Conservation (phyloP, 2,888 invertebrate genomes). For the Rhyacophila evoluta region DNA sequence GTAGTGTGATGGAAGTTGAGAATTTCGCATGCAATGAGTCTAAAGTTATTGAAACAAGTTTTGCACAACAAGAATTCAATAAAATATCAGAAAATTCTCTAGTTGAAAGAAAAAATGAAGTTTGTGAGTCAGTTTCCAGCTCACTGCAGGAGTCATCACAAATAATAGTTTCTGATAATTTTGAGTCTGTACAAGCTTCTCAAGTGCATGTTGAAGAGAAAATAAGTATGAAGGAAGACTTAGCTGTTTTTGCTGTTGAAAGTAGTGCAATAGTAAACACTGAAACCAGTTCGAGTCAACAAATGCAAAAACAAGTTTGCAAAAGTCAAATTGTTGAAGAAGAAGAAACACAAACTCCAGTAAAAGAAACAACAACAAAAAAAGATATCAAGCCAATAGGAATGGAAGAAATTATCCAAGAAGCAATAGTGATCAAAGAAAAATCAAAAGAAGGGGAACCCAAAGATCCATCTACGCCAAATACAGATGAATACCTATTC, state of each 20-base stretch:
- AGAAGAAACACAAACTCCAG: not conserved
- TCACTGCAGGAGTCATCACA: no score
- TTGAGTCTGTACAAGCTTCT: not conserved
- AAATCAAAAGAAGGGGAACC: slow-evolving; percentile 31
- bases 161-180: no score
- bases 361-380: not conserved
- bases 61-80: no score
- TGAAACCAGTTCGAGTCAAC: not conserved
- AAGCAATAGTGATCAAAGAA: slow-evolving; percentile 36
- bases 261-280: not conserved
- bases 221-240: not conserved
- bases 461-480: slow-evolving; percentile 49
- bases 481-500: slow-evolving; percentile 52
- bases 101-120: no score
- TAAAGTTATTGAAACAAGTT: slow-evolving; percentile 39
- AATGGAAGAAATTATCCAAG: slow-evolving; percentile 55
- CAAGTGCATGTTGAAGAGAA: not conserved
- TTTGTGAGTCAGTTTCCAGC: no score
- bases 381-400: slow-evolving; percentile 44
- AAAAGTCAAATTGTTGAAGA: not conserved
- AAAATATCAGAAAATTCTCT: no score
- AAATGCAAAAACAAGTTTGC: not conserved
- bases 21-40: slow-evolving; percentile 21
- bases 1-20: no score
- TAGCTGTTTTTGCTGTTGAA: not conserved